These are phyloP conservation scores for Machaerirhynchus nigripectus DNA, from an alignment of 2,113 vertebrate genomes.

Conservation along the genomic window DNA sequence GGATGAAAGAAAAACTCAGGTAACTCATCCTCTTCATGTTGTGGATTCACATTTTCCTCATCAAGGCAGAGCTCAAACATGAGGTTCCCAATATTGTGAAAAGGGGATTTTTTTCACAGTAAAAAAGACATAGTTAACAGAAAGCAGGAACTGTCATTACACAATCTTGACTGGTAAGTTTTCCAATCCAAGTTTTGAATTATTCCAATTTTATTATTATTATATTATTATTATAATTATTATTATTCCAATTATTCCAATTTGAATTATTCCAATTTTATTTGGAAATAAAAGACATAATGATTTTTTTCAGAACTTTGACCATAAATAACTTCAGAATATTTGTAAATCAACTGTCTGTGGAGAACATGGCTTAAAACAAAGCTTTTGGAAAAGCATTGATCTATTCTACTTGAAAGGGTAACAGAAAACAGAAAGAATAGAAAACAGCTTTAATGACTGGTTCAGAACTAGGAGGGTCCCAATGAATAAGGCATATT, in stretches of 20 bases:
- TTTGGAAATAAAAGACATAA: background rate
- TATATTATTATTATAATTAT: too few species aligned
- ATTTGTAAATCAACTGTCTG: background rate
- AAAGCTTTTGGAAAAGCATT: background rate
- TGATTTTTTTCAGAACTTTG: background rate
- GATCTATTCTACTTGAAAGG: background rate
- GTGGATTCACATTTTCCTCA: background rate
- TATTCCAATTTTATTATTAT: too few species aligned
- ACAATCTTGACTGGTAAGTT: background rate
- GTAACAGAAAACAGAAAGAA: background rate
- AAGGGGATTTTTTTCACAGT: background rate
- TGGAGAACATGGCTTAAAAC: background rate
- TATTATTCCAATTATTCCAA: too few species aligned
- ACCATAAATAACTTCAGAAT: background rate
- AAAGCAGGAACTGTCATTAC: background rate
- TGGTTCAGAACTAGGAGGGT: background rate
- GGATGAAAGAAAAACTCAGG: background rate
- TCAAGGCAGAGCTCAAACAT: background rate
- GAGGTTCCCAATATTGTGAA: background rate
- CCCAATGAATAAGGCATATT: background rate
- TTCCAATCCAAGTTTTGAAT: background rate
- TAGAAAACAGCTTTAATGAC: background rate
- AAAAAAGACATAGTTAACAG: background rate
- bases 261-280: too few species aligned
- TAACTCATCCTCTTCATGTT: background rate